These are phyloP conservation scores for Morpho deidamia DNA, from an alignment of 2,888 invertebrate species.

Conservation along the genomic window DNA sequence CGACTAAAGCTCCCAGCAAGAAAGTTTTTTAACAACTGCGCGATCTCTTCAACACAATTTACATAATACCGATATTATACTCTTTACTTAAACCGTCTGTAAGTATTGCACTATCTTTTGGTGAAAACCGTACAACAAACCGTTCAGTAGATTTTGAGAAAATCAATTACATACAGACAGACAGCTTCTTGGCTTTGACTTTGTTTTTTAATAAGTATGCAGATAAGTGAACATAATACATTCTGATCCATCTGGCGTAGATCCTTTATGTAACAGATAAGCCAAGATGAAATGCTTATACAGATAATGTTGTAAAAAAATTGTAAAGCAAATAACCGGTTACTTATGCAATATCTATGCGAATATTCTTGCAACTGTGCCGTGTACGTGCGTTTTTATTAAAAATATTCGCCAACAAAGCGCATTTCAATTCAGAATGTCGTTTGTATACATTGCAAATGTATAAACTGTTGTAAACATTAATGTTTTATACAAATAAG, in stretches of 20 bases:
- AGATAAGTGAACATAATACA: constrained; percentile 8
- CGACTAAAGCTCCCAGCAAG: too few species aligned
- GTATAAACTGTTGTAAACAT: too few species aligned
- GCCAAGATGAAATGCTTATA: constrained; percentile 2
- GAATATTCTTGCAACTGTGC: background rate
- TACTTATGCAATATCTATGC: constrained; percentile 5
- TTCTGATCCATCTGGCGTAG: constrained; percentile 14
- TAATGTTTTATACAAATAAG: too few species aligned
- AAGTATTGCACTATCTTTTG: too few species aligned
- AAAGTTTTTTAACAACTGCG: too few species aligned
- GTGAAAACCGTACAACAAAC: too few species aligned
- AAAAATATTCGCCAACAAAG: background rate
- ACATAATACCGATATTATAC: too few species aligned
- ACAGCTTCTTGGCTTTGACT: too few species aligned
- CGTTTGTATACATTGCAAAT: background rate
- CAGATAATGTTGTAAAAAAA: constrained; percentile 1
- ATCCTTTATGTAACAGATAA: constrained; percentile 24
- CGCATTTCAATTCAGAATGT: background rate
- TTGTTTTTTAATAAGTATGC: background rate
- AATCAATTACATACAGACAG: too few species aligned
- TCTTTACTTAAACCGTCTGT: too few species aligned
- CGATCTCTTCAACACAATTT: too few species aligned
- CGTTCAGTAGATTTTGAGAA: too few species aligned
- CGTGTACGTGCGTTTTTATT: background rate
- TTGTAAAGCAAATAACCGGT: background rate